Evolutionary conservation across 2,888 invertebrate species (phyloP), one percentile per base, ranked within the genome.

Genomic region (Fragum sueziense): DNA sequence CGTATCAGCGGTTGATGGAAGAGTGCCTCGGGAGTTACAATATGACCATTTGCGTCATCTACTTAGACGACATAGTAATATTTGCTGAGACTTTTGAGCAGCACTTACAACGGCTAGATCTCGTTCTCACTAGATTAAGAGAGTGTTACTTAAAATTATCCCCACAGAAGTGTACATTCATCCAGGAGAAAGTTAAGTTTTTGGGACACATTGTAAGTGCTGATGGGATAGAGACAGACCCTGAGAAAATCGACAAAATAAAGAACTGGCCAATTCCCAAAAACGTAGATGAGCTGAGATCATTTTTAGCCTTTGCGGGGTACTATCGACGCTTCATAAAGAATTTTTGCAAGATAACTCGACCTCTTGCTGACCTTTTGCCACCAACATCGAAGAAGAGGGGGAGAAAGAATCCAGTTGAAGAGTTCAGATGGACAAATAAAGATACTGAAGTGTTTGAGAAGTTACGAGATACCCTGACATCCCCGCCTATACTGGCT

Each of bases 1-100:
- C 61, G 9, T 76, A 71, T 31, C 70, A 71, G 22, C 33, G 71
- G 65, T 31, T 76, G 22, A 65, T 76, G 31, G 62, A 51, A 20
- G 22, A 65, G 17, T 29, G 47, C 0, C 51, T 76, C 9, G 59
- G 34, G 4, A 62, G 41, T n/a, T 33, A 69, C 3, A 74, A 61
- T 51, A 25, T 70, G 62, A 72, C 70, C 20, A 71, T 57, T 14
- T 71, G 70, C 22, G 34, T 47, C 17, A 54, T 61, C 0, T 41
- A 41, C 11, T 72, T 57, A 17, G n/a, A 69, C 6, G 68, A 74
- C 25, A 57, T 69, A 14, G 34, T 71, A 7, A 65, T 76, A 7
- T 20, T 72, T 11, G 61, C 51, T n/a, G 9, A 47, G 52, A 11
- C 41, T 41, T 41, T 41, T 41, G 17, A 11, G 17, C 11, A 41